A percentile compares a stretch with the other conserved stretches of the same genome.
Conservation (phyloP, 35 echinoderm and acorn worm species). For the Antedon bifida region DNA sequence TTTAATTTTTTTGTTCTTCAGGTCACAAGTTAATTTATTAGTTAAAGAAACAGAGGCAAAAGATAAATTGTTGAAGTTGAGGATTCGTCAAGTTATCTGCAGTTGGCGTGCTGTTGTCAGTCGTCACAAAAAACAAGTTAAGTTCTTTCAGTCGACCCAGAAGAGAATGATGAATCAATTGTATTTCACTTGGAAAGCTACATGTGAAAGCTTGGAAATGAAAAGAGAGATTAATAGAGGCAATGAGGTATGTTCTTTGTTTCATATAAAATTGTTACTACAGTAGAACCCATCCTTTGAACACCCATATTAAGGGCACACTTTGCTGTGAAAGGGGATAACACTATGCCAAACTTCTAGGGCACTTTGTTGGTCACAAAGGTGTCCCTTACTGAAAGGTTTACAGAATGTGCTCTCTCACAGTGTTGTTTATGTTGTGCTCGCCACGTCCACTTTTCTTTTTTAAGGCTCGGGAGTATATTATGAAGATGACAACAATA, state of each 20-base stretch:
- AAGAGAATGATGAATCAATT: background rate
- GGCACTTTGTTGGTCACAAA: too few relatives aligned
- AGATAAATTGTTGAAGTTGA: background rate
- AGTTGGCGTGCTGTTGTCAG: background rate
- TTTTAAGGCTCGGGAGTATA: background rate
- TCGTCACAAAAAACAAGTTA: background rate
- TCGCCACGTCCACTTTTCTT: background rate
- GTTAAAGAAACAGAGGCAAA: background rate
- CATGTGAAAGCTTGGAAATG: background rate
- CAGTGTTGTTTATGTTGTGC: too few relatives aligned
- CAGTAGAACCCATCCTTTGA: too few relatives aligned
- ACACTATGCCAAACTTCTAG: too few relatives aligned
- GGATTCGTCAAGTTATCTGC: background rate
- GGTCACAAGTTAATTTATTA: background rate
- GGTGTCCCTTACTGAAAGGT: too few relatives aligned
- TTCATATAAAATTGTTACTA: too few relatives aligned
- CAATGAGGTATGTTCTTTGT: background rate
- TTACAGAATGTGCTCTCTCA: too few relatives aligned
- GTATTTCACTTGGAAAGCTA: background rate
- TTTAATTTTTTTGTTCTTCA: background rate
- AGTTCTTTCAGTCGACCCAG: background rate
- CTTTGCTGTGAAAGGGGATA: too few relatives aligned
- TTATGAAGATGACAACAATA: background rate
- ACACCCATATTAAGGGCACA: too few relatives aligned
- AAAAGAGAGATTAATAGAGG: background rate